Evolutionary conservation across 2,113 vertebrate genomes (phyloP).

Genomic region (Athene noctua): DNA sequence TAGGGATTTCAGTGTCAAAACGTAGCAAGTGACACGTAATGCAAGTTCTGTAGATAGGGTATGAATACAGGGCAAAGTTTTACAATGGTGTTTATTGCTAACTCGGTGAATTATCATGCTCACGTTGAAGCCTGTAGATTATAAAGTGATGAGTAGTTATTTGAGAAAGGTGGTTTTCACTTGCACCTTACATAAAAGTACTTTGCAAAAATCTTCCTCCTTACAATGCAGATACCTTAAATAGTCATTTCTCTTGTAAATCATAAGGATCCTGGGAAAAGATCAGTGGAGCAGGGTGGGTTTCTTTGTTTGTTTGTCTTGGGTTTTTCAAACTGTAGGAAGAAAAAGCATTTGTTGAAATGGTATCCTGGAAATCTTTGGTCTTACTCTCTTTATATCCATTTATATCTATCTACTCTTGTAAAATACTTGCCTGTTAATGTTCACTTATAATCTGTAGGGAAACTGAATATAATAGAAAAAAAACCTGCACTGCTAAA

Average conservation of each 20-base stretch:
- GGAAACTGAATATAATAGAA: neutral
- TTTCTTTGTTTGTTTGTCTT: neutral
- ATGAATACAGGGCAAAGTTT: slow-evolving; percentile 76
- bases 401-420: neutral
- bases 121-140: slow-evolving; percentile 59
- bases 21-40: slow-evolving; percentile 52
- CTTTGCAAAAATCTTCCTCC: neutral
- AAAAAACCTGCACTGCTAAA: neutral
- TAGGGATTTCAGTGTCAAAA: slow-evolving; percentile 21
- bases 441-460: neutral
- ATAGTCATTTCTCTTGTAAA: neutral
- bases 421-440: neutral
- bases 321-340: neutral
- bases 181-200: neutral
- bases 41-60: slow-evolving; percentile 51
- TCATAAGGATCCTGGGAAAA: neutral
- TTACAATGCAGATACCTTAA: neutral
- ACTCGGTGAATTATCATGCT: slow-evolving; percentile 48
- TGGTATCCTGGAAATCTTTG: neutral
- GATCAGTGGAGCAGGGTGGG: neutral
- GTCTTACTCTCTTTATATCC: neutral
- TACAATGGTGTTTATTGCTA: slow-evolving; percentile 73
- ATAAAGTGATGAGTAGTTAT: slow-evolving; percentile 70
- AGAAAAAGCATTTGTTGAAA: neutral
- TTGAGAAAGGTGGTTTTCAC: slow-evolving; percentile 65